Evolutionary conservation across 2,113 vertebrate genomes (phyloP), one percentile per base, ranked within the genome.

Genomic region (Grammomys dolichurus): DNA sequence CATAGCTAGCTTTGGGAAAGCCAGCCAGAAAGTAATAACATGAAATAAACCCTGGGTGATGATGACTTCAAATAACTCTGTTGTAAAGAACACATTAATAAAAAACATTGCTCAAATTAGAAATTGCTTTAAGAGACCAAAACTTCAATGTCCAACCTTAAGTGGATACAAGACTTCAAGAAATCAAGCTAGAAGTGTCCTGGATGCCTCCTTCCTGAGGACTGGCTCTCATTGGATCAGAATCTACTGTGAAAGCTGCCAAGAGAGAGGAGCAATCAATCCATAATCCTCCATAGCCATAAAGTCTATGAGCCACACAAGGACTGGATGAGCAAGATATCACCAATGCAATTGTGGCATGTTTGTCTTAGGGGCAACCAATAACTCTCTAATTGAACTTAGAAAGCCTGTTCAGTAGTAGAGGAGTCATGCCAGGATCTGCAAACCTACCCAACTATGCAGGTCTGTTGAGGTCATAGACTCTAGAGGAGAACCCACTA

Each of bases 21-120:
- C 84, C 63, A 93, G 40, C 51, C 72, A 82, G 87, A 96, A 97
- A 97, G 95, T 87, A 94, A 97, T 96, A 96, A 96, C 56, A 56
- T 93, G 82, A 97, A 98, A 96, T 91, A 95, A 97, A 96, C 58
- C 72, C 96, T 97, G 93, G 82, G 88, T 88, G 94, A 86, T 85
- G 93, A 89, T 95, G 56, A 96, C 72, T 91, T 96, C 81, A 75
- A 81, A 97, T 91, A 17, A 16, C 69, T 1, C 26, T 9, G 36
- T 33, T 54, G 48, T 9, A 96, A 95, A 97, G 95, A 98, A 97
- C 2, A 91, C 75, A 95, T 97, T 95, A 97, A 96, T 96, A 98
- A 98, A 98, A 98, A 40, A 95, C 92, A 96, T 97, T 54, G 46
- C 43, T 16, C 94, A 96, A 96, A 94, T 87, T 97, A 97, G 93